These are phyloP conservation scores for Heliothis virescens DNA, from an alignment of 1,140 invertebrate genomes.

Conservation along the genomic window DNA sequence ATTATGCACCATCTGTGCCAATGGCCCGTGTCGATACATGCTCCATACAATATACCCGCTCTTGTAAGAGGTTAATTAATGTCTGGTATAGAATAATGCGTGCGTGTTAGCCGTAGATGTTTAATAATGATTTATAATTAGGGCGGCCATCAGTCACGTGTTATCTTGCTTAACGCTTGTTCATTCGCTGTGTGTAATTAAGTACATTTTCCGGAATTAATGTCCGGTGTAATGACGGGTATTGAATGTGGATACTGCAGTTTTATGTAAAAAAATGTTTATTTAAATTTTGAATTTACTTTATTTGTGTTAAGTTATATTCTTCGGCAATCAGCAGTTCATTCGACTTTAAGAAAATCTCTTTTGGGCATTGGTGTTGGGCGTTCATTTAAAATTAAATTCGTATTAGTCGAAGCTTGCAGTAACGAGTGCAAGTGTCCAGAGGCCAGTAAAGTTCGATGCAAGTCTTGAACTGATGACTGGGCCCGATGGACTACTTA, in stretches of 20 bases:
- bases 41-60: slow-evolving; percentile 30
- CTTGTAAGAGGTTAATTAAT: slow-evolving; percentile 41
- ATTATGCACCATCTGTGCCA: slow-evolving; percentile 46
- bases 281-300: no score
- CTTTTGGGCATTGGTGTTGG: background rate
- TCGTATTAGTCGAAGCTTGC: background rate
- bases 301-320: no score
- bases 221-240: slow-evolving; percentile 29
- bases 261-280: background rate
- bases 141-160: slow-evolving; percentile 41
- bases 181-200: slow-evolving; percentile 31
- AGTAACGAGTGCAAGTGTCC: background rate
- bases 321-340: no score
- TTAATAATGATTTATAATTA: slow-evolving; percentile 47
- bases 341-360: background rate
- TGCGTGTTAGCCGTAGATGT: slow-evolving; percentile 27
- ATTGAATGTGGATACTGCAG: slow-evolving; percentile 31
- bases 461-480: background rate
- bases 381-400: background rate
- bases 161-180: slow-evolving; percentile 45
- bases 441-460: background rate
- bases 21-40: slow-evolving; percentile 37
- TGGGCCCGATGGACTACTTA: background rate
- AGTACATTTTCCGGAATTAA: slow-evolving; percentile 37
- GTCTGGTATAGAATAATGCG: slow-evolving; percentile 26